Base-by-base conservation (phyloP, 1,140 invertebrate genomes). In the Drosophila suzukii region DNA sequence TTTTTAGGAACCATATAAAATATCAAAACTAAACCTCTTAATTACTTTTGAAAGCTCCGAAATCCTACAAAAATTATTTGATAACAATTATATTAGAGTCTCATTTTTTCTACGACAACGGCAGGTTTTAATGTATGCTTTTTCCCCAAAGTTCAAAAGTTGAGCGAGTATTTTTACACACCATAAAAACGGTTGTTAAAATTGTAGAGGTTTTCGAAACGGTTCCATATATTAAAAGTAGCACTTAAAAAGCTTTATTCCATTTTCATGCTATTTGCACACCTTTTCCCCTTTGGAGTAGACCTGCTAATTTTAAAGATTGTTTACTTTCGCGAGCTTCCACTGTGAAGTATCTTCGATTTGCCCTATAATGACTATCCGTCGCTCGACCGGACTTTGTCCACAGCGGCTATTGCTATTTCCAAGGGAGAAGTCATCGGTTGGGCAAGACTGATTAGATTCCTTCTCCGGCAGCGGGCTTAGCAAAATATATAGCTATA, bases 361-460 rank as follows among this genome's bases (percentile, higher is more conserved):
- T 27, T 38, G 51, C 51, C 36, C 36, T 24, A 71, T 41, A 58
- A 70, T 71, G 66, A 71, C 65, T 58, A 70, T 43, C 49, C 38
- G 32, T 38, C 39, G 34, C n/a, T 20, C 27, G 15, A 11, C n/a
- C 68, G 68, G 53, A 71, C 68, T 72, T 72, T 72, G 67, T 57
- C 32, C 67, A 36, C 34, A 24, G 38, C 47, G 62, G 5, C 39
- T 68, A 15, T 32, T 24, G 13, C 62, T 55, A 51, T 47, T 46
- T 70, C 49, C 41, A 20, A n/a, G 27, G 50, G 44, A 72, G 60
- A 32, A 67, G 53, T 43, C 68, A 71, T 71, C 67, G 66, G 58
- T 49, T 57, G 67, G 59, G 27, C 27, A 62, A 51, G 39, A 17
- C 51, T 50, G 68, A 72, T 72, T 72, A 72, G 68, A 71, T 71